phyloP scores from a whole-genome alignment of 2,113 vertebrate species.

The Alectura lathami region DNA sequence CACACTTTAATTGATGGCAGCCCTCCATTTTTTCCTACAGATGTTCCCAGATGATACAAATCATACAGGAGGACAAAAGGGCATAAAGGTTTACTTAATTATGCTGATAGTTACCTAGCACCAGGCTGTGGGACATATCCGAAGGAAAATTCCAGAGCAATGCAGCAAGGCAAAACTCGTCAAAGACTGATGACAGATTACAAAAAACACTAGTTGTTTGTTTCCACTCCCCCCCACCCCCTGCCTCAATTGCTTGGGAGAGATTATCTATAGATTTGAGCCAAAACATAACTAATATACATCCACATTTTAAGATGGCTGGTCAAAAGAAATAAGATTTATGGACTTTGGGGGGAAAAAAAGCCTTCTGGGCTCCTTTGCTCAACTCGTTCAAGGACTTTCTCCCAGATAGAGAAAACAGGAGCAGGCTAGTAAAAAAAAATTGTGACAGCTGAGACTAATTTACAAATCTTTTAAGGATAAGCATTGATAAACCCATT shows the following conservation, averaged over 20 bases:
- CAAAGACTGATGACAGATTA: neutral
- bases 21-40: neutral
- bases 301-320: neutral
- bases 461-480: neutral
- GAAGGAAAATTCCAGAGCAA: neutral
- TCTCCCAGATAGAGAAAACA: neutral
- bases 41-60: neutral
- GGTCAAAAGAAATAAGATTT: neutral
- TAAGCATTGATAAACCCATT: neutral
- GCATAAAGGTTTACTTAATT: neutral
- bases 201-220: neutral
- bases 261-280: neutral
- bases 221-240: neutral
- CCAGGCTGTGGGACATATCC: neutral
- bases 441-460: neutral
- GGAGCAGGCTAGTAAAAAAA: neutral
- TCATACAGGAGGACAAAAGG: neutral
- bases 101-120: neutral
- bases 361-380: neutral
- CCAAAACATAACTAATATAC: neutral
- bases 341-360: neutral
- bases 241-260: fast-evolving
- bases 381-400: neutral
- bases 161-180: neutral
- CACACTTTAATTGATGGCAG: neutral